Evolutionary conservation across 1,140 invertebrate species (phyloP).

Genomic region (Bombus haemorrhoidalis): DNA sequence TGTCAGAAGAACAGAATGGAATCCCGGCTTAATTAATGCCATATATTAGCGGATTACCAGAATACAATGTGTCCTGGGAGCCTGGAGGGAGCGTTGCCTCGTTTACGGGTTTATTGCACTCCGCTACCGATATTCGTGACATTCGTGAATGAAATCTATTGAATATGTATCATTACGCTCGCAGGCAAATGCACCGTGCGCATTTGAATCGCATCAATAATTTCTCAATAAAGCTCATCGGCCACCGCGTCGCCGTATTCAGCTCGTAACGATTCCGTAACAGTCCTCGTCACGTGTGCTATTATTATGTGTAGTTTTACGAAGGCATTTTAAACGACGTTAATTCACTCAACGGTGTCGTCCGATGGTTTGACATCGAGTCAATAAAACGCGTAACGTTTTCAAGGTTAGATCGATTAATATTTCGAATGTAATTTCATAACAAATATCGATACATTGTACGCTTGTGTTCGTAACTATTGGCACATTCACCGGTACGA

Average conservation of each 20-base stretch:
- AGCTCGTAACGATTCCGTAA: not conserved
- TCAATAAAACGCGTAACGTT: not conserved
- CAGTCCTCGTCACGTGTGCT: not conserved
- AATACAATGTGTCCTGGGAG: slow-evolving; percentile 41
- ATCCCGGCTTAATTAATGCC: slow-evolving; percentile 59
- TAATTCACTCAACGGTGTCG: not conserved
- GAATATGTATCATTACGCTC: slow-evolving; percentile 30
- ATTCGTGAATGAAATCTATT: slow-evolving; percentile 34
- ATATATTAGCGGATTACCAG: slow-evolving; percentile 58
- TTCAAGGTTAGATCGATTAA: not conserved
- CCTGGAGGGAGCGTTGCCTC: not conserved
- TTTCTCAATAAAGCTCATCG: slow-evolving; percentile 26
- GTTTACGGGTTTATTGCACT: slow-evolving; percentile 44
- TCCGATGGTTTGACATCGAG: not conserved
- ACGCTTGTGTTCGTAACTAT: too few relatives aligned
- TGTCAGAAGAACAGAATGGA: slow-evolving; percentile 11
- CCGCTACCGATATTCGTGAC: slow-evolving; percentile 12
- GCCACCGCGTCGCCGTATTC: not conserved
- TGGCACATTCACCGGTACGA: too few relatives aligned
- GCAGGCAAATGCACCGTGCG: not conserved
- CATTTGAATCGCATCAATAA: slow-evolving; percentile 47
- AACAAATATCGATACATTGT: too few relatives aligned
- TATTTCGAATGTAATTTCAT: not conserved
- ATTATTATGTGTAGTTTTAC: slow-evolving; percentile 5
- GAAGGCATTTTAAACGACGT: not conserved